Conservation (phyloP, 2,113 vertebrate genomes). For the Apistogramma diplotaenia region DNA sequence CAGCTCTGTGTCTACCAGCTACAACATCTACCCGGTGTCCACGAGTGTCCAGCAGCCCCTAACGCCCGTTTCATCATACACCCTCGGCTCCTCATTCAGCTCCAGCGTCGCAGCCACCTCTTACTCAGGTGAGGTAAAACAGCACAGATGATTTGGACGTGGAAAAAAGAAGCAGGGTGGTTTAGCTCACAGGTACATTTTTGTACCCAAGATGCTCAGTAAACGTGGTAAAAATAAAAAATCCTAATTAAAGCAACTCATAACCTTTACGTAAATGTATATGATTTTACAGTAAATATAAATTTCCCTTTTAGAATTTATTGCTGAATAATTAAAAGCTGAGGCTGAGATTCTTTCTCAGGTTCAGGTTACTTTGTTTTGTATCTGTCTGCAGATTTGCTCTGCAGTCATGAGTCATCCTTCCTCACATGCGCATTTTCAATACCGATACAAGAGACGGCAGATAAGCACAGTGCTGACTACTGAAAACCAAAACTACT, state of each 20-base stretch:
- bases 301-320: background rate
- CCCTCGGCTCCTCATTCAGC: slow-evolving; percentile 72
- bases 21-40: slow-evolving; percentile 70
- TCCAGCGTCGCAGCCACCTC: slow-evolving; percentile 64
- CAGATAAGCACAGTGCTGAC: no score
- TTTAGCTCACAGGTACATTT: background rate
- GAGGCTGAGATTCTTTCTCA: background rate
- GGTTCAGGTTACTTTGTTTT: no score
- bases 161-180: background rate
- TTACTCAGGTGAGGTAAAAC: slow-evolving; percentile 73
- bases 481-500: no score
- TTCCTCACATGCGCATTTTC: no score
- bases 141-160: background rate
- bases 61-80: slow-evolving; percentile 71
- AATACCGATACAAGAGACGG: no score
- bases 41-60: slow-evolving; percentile 71
- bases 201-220: no score
- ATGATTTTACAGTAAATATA: background rate
- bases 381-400: no score
- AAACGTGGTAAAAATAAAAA: background rate
- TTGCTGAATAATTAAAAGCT: background rate
- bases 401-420: no score
- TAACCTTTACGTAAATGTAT: background rate
- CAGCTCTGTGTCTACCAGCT: slow-evolving; percentile 69
- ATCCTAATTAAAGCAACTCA: background rate